phyloP scores from a whole-genome alignment of 2,888 invertebrate species.

The Eupithecia centaureata region DNA sequence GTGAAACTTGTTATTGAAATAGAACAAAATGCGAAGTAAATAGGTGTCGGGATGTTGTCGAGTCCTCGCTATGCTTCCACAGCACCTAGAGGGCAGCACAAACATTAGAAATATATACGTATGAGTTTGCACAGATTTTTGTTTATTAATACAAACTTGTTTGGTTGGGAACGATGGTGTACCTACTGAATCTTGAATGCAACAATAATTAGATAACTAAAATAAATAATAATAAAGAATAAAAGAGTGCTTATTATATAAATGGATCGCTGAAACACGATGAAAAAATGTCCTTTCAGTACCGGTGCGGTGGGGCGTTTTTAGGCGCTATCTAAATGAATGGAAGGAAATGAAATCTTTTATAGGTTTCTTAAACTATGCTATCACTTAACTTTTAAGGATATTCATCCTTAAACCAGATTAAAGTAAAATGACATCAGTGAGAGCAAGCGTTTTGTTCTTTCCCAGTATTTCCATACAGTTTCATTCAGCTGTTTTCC shows the following conservation, averaged over 20 bases:
- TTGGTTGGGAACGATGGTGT: too few relatives aligned
- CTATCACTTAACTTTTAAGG: too few relatives aligned
- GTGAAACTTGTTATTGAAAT: slow-evolving; percentile 17
- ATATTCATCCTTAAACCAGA: background rate
- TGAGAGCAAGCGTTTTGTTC: background rate
- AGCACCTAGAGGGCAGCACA: background rate
- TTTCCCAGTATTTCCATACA: background rate
- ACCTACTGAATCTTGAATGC: too few relatives aligned
- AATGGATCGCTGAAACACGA: background rate
- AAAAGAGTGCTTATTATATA: too few relatives aligned
- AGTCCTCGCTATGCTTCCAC: slow-evolving; percentile 2
- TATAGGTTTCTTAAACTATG: background rate
- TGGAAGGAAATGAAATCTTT: too few relatives aligned
- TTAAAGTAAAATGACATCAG: background rate
- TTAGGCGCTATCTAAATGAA: too few relatives aligned
- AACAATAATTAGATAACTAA: too few relatives aligned
- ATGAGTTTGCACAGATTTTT: too few relatives aligned
- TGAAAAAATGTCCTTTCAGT: background rate
- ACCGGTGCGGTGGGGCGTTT: background rate
- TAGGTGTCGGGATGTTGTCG: slow-evolving; percentile 16
- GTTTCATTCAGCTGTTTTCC: background rate
- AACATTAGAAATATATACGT: too few relatives aligned
- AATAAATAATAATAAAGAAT: too few relatives aligned
- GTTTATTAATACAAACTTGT: too few relatives aligned
- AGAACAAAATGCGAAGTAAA: slow-evolving; percentile 14